Conservation (phyloP, 2,888 invertebrate species). For the Ligdia adustata region DNA sequence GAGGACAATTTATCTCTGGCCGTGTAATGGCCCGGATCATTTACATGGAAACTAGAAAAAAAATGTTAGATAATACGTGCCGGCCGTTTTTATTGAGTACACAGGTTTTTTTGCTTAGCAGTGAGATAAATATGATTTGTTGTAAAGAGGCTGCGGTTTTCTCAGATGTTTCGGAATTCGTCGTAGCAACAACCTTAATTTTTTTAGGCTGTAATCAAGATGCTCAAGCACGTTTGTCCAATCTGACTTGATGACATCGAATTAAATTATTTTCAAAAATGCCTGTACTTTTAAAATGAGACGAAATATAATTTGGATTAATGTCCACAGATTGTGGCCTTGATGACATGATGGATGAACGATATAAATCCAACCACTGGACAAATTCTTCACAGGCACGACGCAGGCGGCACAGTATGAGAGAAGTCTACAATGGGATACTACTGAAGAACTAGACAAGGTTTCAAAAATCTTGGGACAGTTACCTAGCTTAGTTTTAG, state of each 20-base stretch:
- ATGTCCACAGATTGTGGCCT: no score
- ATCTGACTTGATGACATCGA: background rate
- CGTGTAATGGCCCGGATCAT: slow-evolving; percentile 29
- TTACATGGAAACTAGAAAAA: slow-evolving; percentile 38
- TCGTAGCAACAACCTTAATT: background rate
- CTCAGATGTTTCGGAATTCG: slow-evolving; percentile 6
- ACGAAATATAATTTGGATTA: no score
- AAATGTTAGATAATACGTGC: slow-evolving; percentile 30
- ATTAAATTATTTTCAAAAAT: no score
- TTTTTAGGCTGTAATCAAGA: background rate
- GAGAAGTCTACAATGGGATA: no score
- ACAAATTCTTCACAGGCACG: no score
- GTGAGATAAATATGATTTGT: slow-evolving; percentile 8
- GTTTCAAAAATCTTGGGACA: no score
- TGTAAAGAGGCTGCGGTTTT: slow-evolving; percentile 3
- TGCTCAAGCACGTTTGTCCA: background rate
- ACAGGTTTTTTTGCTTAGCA: slow-evolving; percentile 13
- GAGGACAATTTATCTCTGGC: slow-evolving; percentile 26
- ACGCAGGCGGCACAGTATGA: no score
- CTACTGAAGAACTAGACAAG: no score
- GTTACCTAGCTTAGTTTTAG: no score
- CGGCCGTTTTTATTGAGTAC: slow-evolving; percentile 17
- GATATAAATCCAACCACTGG: no score
- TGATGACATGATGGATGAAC: no score
- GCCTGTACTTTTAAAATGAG: no score